Evolutionary conservation across 2,888 invertebrate genomes (phyloP).

Genomic region (Lepas anatifera): DNA sequence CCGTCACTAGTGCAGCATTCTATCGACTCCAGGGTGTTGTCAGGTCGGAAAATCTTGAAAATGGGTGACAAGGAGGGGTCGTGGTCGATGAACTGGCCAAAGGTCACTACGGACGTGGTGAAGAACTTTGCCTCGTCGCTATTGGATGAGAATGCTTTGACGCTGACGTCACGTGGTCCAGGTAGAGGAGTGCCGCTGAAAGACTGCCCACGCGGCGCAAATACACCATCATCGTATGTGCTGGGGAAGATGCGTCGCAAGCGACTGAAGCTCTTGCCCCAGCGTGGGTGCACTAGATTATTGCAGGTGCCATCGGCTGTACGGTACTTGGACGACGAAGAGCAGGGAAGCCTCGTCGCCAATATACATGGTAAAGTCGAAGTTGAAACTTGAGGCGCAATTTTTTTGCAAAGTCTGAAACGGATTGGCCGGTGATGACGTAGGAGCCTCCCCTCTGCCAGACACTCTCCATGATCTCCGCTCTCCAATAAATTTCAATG

Average conservation of each 20-base stretch:
- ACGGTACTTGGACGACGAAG: background rate
- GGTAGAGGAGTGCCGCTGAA: background rate
- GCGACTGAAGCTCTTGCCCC: background rate
- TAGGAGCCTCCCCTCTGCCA: too few species aligned
- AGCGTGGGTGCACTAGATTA: background rate
- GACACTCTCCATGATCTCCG: too few species aligned
- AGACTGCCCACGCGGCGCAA: background rate
- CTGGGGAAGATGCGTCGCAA: constrained; percentile 4
- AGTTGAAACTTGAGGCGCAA: too few species aligned
- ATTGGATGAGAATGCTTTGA: background rate
- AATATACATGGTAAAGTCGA: too few species aligned
- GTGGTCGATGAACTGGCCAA: constrained; percentile 25
- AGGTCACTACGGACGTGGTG: constrained; percentile 21
- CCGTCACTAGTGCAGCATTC: constrained; percentile 26
- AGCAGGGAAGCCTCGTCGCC: background rate
- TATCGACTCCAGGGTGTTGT: constrained; percentile 18
- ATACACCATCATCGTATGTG: background rate
- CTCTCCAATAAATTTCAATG: too few species aligned
- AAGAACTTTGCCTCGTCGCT: background rate
- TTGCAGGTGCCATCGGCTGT: background rate
- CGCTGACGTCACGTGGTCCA: background rate
- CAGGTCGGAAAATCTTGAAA: constrained; percentile 15
- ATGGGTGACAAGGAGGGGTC: constrained; percentile 23
- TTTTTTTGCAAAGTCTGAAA: background rate
- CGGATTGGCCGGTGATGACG: background rate